Evolutionary conservation across 2,888 invertebrate species (phyloP), one percentile per base, ranked within the genome.

Genomic region (Mamestra brassicae): DNA sequence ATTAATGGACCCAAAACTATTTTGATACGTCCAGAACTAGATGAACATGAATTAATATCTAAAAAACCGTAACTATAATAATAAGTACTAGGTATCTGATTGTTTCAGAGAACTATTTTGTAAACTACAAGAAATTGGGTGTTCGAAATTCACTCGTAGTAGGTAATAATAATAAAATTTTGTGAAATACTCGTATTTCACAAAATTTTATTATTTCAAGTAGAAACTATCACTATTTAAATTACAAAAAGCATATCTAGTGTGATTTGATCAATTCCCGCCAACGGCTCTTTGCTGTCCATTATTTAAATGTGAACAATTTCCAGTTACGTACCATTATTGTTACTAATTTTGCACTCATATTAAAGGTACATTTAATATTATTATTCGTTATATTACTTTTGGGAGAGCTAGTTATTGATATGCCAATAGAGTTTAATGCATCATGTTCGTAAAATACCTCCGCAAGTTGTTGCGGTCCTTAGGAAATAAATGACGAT

Each of bases 1-100:
- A 8, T 61, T 47, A 61, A 8, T n/a, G 6, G 42, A 62, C 15
- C 34, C 11, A 50, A 42, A 77, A 77, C 54, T 62, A 69, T 77
- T 76, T 62, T 1, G 17, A 55, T 62, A 17, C 8, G 5, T 55
- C 7, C n/a, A 55, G 62, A 62, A 50, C 55, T 69, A 13, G n/a
- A 10, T 55, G n/a, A 36, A 50, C 13, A 6, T 34, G 10, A 38
- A 75, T 26, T 26, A 36, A 57, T 58, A 13, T 13, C n/a, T 45
- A 34, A 52, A 75, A 66, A 66, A 45, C 17, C 1, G n/a, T 17
- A 52, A 2, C 13, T 17, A 38, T 17, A n/a, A 10, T 54, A 11
- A 11, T 58, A 50, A n/a, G 34, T 15, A 6, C 5, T 13, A 62
- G 45, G 42, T n/a, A 38, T 10, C 4, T 6, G 47, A 78, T 60